These are phyloP conservation scores for Phalacrocorax aristotelis DNA, from an alignment of 2,113 vertebrate genomes.

Conservation along the genomic window DNA sequence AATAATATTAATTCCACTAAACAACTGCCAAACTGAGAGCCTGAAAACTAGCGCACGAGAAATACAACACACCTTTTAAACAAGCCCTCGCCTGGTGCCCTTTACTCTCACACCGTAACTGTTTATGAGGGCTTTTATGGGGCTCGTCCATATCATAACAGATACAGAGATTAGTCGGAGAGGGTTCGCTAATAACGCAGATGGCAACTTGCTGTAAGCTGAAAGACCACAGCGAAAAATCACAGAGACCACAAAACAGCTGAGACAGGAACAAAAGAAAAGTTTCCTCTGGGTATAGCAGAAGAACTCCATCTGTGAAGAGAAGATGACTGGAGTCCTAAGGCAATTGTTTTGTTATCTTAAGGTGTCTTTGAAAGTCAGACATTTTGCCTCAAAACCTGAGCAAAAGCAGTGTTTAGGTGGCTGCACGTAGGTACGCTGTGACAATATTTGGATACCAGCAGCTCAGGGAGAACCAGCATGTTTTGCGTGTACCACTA, in stretches of 20 bases:
- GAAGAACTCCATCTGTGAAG: background rate
- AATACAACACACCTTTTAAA: background rate
- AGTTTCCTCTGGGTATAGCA: background rate
- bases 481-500: background rate
- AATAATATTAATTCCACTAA: background rate
- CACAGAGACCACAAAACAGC: background rate
- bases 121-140: background rate
- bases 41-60: background rate
- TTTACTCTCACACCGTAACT: background rate
- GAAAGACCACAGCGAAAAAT: background rate
- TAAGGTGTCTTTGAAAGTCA: background rate
- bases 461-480: background rate
- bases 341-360: conserved; percentile 16
- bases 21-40: background rate
- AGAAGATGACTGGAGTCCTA: background rate
- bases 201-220: background rate
- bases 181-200: background rate
- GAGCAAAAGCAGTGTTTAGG: background rate
- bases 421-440: background rate
- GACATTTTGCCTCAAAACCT: background rate
- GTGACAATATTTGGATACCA: background rate
- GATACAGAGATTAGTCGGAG: background rate
- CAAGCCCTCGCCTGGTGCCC: background rate
- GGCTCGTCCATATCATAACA: background rate
- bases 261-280: background rate